Conservation (phyloP, 2,888 invertebrate genomes). For the Agapostemon virescens region DNA sequence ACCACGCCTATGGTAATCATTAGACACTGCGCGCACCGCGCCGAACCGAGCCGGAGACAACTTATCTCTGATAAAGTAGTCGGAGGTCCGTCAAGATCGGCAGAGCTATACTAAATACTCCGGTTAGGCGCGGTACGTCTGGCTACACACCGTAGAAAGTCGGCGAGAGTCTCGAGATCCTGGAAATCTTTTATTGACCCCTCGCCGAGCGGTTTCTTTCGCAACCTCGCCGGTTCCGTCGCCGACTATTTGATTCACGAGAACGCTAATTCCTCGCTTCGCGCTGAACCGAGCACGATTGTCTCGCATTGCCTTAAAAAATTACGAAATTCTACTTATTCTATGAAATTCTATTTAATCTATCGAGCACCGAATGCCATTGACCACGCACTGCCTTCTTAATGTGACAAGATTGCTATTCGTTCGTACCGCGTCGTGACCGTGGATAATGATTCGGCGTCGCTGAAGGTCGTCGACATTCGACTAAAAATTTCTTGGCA, state of each 20-base stretch:
- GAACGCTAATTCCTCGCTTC: constrained; percentile 4
- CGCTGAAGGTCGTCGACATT: no score
- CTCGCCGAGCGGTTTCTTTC: constrained; percentile 11
- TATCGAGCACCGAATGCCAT: no score
- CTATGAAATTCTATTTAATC: no score
- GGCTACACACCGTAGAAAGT: not conserved
- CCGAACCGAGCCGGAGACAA: not conserved
- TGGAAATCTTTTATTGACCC: constrained; percentile 14
- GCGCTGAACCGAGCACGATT: no score
- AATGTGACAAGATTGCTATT: no score
- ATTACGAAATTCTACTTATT: no score
- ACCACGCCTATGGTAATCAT: constrained; percentile 11
- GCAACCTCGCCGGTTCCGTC: constrained; percentile 5
- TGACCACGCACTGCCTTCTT: no score
- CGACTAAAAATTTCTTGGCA: no score
- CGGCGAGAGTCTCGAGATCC: constrained; percentile 6
- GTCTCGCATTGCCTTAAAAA: no score
- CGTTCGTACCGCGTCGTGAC: no score
- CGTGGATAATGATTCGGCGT: no score
- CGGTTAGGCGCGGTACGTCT: constrained; percentile 12
- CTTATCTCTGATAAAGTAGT: constrained; percentile 10
- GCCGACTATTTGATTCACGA: constrained; percentile 1
- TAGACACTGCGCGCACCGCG: not conserved
- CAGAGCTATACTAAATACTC: constrained; percentile 11
- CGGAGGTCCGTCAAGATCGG: constrained; percentile 16